These are phyloP conservation scores for Pseudomugil tenellus DNA, from an alignment of 2,797 vertebrate genomes.

Conservation along the genomic window DNA sequence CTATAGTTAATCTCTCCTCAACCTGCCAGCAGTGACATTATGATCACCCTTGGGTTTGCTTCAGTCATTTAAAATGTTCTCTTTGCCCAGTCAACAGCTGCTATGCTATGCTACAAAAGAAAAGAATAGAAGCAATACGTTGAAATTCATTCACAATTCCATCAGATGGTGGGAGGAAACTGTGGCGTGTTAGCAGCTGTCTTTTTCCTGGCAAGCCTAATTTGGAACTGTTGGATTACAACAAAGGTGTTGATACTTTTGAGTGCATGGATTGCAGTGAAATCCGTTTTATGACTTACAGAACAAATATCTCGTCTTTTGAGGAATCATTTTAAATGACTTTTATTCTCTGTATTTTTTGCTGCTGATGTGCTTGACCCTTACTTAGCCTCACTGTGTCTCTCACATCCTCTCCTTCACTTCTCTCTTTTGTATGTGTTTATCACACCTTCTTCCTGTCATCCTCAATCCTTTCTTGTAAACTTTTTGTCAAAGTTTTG, in stretches of 20 bases:
- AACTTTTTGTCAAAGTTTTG: constrained; percentile 44
- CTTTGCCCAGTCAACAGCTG: constrained; percentile 60
- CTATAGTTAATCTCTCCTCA: constrained; percentile 57
- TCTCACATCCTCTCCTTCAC: constrained; percentile 17
- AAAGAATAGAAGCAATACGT: neutral
- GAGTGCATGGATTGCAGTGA: constrained; percentile 18
- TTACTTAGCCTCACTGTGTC: constrained; percentile 7
- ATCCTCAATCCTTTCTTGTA: constrained; percentile 49
- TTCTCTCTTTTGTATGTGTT: constrained; percentile 11
- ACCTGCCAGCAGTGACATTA: constrained; percentile 40
- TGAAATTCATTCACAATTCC: constrained; percentile 56
- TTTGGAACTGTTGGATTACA: constrained; percentile 59
- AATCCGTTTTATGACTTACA: neutral
- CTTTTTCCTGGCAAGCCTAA: constrained; percentile 49
- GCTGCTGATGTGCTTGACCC: constrained; percentile 43
- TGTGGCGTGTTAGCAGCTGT: constrained; percentile 64
- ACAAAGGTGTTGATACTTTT: constrained; percentile 19
- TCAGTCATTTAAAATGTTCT: constrained; percentile 47
- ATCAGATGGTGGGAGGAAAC: constrained; percentile 52
- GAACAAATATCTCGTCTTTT: constrained; percentile 1
- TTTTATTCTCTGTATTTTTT: constrained; percentile 45
- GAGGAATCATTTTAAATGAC: neutral
- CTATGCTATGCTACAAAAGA: constrained; percentile 47
- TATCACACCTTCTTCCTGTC: constrained; percentile 25
- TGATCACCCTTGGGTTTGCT: constrained; percentile 57